Evolutionary conservation across 2,888 invertebrate species (phyloP).

Genomic region (Linyphia triangularis): DNA sequence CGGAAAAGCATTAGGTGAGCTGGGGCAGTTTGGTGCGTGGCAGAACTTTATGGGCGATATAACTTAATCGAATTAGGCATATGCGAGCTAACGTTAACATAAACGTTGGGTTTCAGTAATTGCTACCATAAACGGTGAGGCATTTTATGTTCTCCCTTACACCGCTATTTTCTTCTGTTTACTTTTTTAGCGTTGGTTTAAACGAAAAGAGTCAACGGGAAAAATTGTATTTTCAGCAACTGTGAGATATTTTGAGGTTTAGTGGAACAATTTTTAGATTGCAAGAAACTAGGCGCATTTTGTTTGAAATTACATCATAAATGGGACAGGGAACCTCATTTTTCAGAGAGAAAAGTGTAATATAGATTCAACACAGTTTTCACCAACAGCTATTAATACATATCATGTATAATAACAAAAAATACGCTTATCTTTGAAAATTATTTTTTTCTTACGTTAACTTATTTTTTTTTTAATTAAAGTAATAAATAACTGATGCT

Average conservation of each 20-base stretch:
- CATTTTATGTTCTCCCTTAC: slow-evolving; percentile 44
- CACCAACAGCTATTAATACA: too few relatives aligned
- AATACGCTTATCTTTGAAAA: too few relatives aligned
- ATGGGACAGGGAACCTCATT: not conserved
- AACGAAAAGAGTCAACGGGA: slow-evolving; percentile 7
- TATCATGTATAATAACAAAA: too few relatives aligned
- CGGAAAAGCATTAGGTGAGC: slow-evolving; percentile 39
- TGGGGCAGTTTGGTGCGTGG: slow-evolving; percentile 19
- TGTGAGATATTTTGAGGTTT: slow-evolving; percentile 35
- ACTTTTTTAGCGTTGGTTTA: slow-evolving; percentile 26
- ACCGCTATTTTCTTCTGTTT: slow-evolving; percentile 1
- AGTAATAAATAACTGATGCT: too few relatives aligned
- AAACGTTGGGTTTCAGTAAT: slow-evolving; percentile 67
- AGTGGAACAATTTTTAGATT: not conserved
- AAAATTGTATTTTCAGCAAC: slow-evolving; percentile 33
- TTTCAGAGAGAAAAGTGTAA: too few relatives aligned
- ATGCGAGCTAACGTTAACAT: slow-evolving; percentile 70
- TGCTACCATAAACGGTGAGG: slow-evolving; percentile 55
- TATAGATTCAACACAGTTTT: too few relatives aligned
- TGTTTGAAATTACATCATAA: not conserved
- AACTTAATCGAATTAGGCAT: slow-evolving; percentile 73
- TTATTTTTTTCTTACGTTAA: too few relatives aligned
- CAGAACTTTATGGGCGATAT: slow-evolving; percentile 70
- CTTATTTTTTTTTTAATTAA: too few relatives aligned
- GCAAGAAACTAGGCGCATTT: not conserved